Evolutionary conservation across 2,888 invertebrate species (phyloP).

Genomic region (Chelonus formosanus): DNA sequence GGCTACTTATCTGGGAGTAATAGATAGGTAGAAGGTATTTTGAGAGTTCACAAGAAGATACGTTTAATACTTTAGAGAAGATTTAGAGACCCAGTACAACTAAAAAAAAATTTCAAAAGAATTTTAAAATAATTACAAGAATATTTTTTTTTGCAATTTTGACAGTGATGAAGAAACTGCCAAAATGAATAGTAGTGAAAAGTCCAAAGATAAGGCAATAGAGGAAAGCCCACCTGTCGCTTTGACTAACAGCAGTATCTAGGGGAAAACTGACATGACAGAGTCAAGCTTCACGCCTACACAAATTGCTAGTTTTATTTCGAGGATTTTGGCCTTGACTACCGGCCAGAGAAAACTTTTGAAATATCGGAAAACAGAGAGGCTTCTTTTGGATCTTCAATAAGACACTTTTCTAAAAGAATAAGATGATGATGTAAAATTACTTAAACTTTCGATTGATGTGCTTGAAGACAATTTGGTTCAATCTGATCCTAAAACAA

Average conservation of each 20-base stretch:
- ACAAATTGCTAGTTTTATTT: conserved; percentile 59
- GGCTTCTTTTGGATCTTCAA: conserved; percentile 35
- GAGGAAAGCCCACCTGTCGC: conserved; percentile 17
- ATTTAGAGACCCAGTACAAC: background rate
- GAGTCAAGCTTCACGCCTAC: conserved; percentile 47
- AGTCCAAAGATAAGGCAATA: conserved; percentile 1
- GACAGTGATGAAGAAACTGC: background rate
- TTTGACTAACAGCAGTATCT: background rate
- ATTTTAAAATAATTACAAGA: too few relatives aligned
- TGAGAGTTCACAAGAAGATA: background rate
- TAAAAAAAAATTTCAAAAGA: background rate
- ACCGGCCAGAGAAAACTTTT: conserved; percentile 60
- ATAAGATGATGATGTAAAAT: conserved; percentile 2
- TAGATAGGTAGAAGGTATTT: conserved; percentile 5
- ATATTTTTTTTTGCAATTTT: background rate
- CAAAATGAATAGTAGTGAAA: background rate
- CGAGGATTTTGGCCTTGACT: conserved; percentile 59
- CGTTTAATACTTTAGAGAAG: background rate
- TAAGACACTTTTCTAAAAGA: conserved; percentile 3
- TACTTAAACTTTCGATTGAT: background rate
- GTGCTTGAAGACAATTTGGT: too few relatives aligned
- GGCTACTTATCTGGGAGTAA: conserved; percentile 11
- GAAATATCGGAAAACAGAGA: conserved; percentile 52
- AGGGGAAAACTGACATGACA: background rate
- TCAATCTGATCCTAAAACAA: too few relatives aligned